Conservation (phyloP, 1,140 invertebrate genomes). For the Drosophila nikananu region DNA sequence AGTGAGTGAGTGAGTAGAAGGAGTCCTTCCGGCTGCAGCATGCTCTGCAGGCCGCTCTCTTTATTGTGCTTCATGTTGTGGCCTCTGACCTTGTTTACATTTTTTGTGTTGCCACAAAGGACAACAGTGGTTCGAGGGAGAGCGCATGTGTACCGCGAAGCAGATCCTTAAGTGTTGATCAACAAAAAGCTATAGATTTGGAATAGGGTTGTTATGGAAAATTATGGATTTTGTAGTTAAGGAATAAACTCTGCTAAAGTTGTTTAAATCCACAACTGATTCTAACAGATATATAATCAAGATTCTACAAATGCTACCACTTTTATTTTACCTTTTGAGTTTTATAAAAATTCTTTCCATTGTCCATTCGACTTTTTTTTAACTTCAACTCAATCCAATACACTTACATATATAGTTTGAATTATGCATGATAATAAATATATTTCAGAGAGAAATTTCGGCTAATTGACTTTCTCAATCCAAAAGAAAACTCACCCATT, state of each 20-base stretch:
- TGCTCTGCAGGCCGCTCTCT: slow-evolving; percentile 31
- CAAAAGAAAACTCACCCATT: neutral
- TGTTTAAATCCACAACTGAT: neutral
- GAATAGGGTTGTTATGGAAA: neutral
- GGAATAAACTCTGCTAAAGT: neutral
- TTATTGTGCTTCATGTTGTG: slow-evolving; percentile 35
- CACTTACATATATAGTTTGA: too few species aligned
- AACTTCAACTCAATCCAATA: too few species aligned
- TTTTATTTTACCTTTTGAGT: neutral
- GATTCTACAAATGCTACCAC: neutral
- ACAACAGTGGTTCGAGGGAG: neutral
- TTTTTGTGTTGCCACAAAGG: slow-evolving; percentile 18
- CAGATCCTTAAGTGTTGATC: slow-evolving; percentile 18
- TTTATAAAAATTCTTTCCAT: too few species aligned
- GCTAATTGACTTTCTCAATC: neutral
- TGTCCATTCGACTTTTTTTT: too few species aligned
- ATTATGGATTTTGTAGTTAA: neutral
- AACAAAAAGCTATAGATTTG: neutral
- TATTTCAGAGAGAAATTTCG: neutral
- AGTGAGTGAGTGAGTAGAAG: slow-evolving; percentile 51
- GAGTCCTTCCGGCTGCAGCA: slow-evolving; percentile 8
- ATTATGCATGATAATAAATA: neutral
- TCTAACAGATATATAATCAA: neutral
- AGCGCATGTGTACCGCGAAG: slow-evolving; percentile 40
- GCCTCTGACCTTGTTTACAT: slow-evolving; percentile 36